Evolutionary conservation across 2,797 vertebrate species (phyloP).

Genomic region (Calcarius lapponicus): DNA sequence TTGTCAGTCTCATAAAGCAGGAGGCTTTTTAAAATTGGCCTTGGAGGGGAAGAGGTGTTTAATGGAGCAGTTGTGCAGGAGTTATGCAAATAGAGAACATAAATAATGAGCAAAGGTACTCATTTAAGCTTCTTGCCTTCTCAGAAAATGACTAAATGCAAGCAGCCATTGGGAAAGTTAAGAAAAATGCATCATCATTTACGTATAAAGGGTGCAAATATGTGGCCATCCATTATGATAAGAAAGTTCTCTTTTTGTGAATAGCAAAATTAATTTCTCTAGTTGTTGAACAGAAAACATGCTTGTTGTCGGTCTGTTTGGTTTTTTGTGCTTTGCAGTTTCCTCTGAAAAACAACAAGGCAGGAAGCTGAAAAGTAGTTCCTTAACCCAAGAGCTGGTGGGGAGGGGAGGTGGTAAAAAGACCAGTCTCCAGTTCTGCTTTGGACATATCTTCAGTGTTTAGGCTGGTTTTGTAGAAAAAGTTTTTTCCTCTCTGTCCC

Average conservation of each 20-base stretch:
- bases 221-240: neutral
- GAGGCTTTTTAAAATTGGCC: constrained; percentile 23
- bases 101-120: constrained; percentile 34
- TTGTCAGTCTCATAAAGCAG: constrained; percentile 34
- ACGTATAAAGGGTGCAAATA: neutral
- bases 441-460: neutral
- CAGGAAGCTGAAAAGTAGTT: neutral
- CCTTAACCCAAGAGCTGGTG: neutral
- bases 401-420: neutral
- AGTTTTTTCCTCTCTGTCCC: neutral
- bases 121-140: constrained; percentile 1
- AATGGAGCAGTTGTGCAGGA: constrained; percentile 50
- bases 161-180: neutral
- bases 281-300: neutral
- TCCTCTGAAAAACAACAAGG: neutral
- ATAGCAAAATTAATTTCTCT: neutral
- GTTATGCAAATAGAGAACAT: constrained; percentile 26
- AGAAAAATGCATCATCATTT: neutral
- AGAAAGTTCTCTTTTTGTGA: neutral
- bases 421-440: neutral
- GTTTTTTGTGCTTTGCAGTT: neutral
- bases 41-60: constrained; percentile 56
- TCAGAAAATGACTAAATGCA: constrained; percentile 19
- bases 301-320: neutral
- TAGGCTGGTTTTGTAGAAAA: neutral